phyloP scores from a whole-genome alignment of 2,113 vertebrate species.

The Neodontobutis hainanensis region DNA sequence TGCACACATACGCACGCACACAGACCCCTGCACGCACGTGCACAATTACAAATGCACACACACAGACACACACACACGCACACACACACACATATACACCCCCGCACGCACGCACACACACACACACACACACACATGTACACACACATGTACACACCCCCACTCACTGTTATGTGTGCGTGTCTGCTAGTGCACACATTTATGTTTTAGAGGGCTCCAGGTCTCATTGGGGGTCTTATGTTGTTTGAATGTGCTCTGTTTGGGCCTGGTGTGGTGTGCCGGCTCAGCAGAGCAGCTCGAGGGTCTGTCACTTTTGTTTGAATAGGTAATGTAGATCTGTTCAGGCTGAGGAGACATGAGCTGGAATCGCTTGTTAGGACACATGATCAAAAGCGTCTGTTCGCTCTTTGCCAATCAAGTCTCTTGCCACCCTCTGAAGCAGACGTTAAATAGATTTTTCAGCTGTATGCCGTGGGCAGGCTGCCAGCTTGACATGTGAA shows the following conservation, averaged over 20 bases:
- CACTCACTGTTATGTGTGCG: conserved; percentile 52
- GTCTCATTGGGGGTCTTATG: conserved; percentile 9
- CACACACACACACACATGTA: no score
- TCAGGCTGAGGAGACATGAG: conserved; percentile 92
- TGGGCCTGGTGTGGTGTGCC: conserved; percentile 67
- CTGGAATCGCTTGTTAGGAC: conserved; percentile 98
- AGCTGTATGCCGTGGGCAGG: conserved; percentile 83
- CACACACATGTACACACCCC: no score
- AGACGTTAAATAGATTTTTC: conserved; percentile 95
- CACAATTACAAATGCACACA: no score
- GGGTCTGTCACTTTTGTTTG: conserved; percentile 96
- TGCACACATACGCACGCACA: no score
- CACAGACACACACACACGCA: no score
- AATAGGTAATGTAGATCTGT: conserved; percentile 94
- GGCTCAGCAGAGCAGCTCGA: conserved; percentile 86
- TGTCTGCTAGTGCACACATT: conserved; percentile 17
- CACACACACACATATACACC: no score
- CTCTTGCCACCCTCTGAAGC: conserved; percentile 92
- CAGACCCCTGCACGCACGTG: no score
- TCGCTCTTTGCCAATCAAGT: conserved; percentile 95
- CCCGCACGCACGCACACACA: no score
- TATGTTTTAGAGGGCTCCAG: conserved; percentile 4
- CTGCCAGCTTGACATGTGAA: conserved; percentile 93
- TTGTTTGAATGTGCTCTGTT: conserved; percentile 43
- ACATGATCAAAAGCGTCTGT: conserved; percentile 96